Evolutionary conservation across 2,888 invertebrate species (phyloP), one percentile per base, ranked within the genome.

Genomic region (Aphodius granarius): DNA sequence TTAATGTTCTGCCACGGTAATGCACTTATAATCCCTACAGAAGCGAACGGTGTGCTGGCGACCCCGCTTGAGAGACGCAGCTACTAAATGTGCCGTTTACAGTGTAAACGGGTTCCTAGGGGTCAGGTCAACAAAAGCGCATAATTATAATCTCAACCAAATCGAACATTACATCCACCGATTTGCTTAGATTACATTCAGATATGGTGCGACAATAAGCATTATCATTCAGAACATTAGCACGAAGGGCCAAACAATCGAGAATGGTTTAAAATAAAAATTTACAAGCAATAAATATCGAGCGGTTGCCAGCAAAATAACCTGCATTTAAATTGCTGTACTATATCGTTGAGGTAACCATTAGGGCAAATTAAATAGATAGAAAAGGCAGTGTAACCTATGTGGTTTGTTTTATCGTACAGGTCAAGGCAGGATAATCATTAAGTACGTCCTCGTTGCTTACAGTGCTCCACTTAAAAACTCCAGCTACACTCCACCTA

Each of bases 1-100:
- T 68, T 68, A 68, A 68, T 68, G 68, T 68, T 68, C 68, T 68
- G 68, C 68, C 21, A 68, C 68, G 21, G 68, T 68, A 68, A 68
- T 68, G 68, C 68, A 68, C 68, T 68, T 68, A 68, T 68, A 68
- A 68, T 68, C 68, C 68, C 22, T 68, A n/a, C 22, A 21, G 68
- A 22, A 68, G 68, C 43, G 43, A 43, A 43, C 68, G 19, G 66
- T 68, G 68, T 68, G 43, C 13, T 43, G 68, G 68, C 68, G 68
- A n/a, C 21, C 22, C 21, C 20, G 68, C 68, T 20, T 20, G 21
- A 16, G n/a, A 5, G 21, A 21, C 68, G 22, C 20, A 19, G 66
- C 66, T 17, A 43, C 2, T 43, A 43, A 43, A 43, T 43, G 43
- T 13, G 13, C 43, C 43, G 43, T 43, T 43, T 43, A 43, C 43